Evolutionary conservation across 1,140 invertebrate species (phyloP).

Genomic region (Daktulosphaira vitifoliae): DNA sequence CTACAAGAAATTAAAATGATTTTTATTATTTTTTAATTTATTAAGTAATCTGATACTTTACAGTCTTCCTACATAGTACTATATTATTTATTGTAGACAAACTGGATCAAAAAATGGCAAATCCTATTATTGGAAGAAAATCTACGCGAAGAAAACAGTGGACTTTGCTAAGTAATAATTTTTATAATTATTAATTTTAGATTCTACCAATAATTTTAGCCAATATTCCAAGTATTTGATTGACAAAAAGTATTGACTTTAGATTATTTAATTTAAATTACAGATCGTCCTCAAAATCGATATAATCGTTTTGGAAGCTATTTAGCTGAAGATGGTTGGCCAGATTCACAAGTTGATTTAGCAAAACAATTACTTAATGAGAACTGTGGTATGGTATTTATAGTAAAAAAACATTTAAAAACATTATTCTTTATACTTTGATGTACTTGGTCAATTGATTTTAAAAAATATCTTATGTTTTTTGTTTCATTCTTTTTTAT

Average conservation of each 20-base stretch:
- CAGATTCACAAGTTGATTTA: slow-evolving; percentile 67
- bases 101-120: slow-evolving; percentile 7
- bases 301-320: slow-evolving; percentile 51
- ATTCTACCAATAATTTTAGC: too few species aligned
- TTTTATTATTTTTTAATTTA: too few species aligned
- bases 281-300: slow-evolving; percentile 10
- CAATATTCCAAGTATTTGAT: too few species aligned
- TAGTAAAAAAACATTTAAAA: too few species aligned
- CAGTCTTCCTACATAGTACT: too few species aligned
- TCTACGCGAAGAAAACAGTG: slow-evolving; percentile 24
- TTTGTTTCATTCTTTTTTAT: slow-evolving; percentile 1
- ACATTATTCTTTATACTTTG: not conserved
- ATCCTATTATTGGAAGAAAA: slow-evolving; percentile 12
- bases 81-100: too few species aligned
- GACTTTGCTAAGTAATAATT: slow-evolving; percentile 4
- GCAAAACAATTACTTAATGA: slow-evolving; percentile 65
- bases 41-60: too few species aligned
- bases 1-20: too few species aligned
- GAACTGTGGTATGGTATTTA: slow-evolving; percentile 50
- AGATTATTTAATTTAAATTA: too few species aligned
- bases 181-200: too few species aligned
- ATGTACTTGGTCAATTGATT: not conserved
- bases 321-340: slow-evolving; percentile 68
- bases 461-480: not conserved
- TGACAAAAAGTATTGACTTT: too few species aligned